A percentile compares a stretch with the other conserved stretches of the same genome.
Evolutionary conservation across 35 echinoderm and acorn worm species (phyloP).

Genomic region (Hemicentrotus pulcherrimus): DNA sequence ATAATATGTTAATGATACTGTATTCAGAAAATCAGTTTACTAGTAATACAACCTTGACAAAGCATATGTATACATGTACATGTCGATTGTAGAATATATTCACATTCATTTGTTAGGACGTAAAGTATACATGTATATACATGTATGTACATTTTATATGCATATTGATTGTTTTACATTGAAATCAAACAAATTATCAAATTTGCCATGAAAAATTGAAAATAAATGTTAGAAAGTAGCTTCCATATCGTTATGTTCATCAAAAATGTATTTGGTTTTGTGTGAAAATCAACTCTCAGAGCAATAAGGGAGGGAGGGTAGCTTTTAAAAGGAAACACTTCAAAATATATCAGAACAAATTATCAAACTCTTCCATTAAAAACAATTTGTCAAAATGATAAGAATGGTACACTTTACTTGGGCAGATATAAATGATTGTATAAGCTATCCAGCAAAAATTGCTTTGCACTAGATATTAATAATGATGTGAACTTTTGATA

Average conservation of each 20-base stretch:
- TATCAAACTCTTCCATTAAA: not conserved
- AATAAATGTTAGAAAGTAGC: not conserved
- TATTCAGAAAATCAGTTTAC: not conserved
- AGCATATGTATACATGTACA: not conserved
- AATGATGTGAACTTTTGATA: not conserved
- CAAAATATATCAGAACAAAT: no score
- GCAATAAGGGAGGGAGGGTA: no score
- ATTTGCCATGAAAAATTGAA: not conserved
- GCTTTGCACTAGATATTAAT: not conserved
- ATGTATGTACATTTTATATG: not conserved
- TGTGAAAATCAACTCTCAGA: no score
- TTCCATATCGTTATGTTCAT: not conserved
- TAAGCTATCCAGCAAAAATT: no score
- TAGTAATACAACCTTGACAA: not conserved
- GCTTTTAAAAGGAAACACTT: no score
- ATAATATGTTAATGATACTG: not conserved
- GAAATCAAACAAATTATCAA: not conserved
- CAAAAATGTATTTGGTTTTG: no score
- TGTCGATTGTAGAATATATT: no score
- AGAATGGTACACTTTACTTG: no score
- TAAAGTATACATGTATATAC: no score
- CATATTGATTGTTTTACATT: not conserved
- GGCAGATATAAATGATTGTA: no score
- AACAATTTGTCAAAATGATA: not conserved
- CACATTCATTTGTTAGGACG: not conserved